phyloP scores from a whole-genome alignment of 1,140 invertebrate species.

The Neodiprion pinetum region DNA sequence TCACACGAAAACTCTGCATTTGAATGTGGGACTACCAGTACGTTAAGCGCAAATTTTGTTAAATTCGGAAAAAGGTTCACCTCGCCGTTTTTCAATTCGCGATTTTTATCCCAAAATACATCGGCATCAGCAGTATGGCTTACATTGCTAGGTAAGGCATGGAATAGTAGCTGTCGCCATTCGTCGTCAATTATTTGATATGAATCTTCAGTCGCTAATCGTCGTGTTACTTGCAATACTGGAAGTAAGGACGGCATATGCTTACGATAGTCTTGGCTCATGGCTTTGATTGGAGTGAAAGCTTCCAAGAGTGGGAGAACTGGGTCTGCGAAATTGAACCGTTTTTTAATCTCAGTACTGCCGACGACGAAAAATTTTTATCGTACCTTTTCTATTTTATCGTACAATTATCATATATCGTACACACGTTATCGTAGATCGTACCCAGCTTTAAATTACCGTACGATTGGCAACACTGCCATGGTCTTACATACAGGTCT shows the following conservation, averaged over 20 bases:
- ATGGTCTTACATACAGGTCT: too few species aligned
- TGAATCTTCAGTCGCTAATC: slow-evolving; percentile 11
- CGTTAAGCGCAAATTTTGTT: too few species aligned
- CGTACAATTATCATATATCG: too few species aligned
- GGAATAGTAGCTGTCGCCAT: slow-evolving; percentile 26
- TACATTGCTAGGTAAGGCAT: slow-evolving; percentile 25
- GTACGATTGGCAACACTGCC: too few species aligned
- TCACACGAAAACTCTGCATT: too few species aligned
- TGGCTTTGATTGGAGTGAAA: slow-evolving; percentile 10
- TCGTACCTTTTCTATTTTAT: too few species aligned
- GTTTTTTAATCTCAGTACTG: slow-evolving; percentile 11
- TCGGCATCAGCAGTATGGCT: slow-evolving; percentile 19
- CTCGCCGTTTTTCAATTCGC: too few species aligned
- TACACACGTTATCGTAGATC: too few species aligned
- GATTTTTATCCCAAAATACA: slow-evolving; percentile 24
- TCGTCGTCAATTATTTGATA: slow-evolving; percentile 29
- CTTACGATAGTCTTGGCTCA: background rate
- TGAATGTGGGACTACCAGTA: too few species aligned
- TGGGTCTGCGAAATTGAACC: slow-evolving; percentile 18
- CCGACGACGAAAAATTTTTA: slow-evolving; percentile 14
- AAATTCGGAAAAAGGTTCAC: too few species aligned
- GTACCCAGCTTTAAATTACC: too few species aligned
- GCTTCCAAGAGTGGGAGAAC: slow-evolving; percentile 8
- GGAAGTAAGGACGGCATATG: background rate
- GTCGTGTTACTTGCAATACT: background rate